Percentiles rank a stretch among this genome's conserved stretches.
These are phyloP conservation scores for Grallaria varia DNA, from an alignment of 2,113 vertebrate genomes.

Conservation along the genomic window DNA sequence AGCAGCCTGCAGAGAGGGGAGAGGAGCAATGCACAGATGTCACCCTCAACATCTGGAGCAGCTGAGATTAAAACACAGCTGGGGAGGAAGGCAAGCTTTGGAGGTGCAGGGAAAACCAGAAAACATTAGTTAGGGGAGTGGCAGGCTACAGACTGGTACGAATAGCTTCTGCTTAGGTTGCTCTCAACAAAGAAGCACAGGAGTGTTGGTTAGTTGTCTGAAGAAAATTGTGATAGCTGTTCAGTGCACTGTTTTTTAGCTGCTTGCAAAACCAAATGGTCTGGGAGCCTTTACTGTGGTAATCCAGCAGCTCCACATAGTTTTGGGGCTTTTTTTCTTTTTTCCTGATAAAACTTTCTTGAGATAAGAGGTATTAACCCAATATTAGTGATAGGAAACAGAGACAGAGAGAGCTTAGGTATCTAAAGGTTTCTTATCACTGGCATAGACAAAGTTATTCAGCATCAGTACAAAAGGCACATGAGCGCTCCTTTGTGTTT, in stretches of 20 bases:
- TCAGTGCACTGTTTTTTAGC: not conserved
- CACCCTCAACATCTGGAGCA: not conserved
- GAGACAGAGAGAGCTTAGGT: not conserved
- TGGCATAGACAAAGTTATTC: not conserved
- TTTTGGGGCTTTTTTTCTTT: not conserved
- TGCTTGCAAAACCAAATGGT: not conserved
- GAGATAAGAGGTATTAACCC: not conserved
- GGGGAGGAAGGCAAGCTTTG: not conserved
- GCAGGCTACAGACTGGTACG: not conserved
- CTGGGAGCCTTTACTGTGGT: not conserved
- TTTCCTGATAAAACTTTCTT: not conserved
- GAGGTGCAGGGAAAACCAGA: not conserved
- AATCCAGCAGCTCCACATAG: not conserved
- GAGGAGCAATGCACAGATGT: not conserved
- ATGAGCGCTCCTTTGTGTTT: not conserved
- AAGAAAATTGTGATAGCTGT: not conserved
- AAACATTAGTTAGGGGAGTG: not conserved
- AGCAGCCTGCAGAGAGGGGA: not conserved
- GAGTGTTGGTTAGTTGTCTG: not conserved
- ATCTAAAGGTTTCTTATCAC: not conserved
- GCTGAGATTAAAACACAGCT: not conserved
- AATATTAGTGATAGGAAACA: not conserved
- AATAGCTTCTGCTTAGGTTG: not conserved
- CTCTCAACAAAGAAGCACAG: not conserved
- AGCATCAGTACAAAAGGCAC: not conserved